phyloP scores from a whole-genome alignment of 2,113 vertebrate species.

The Coturnix japonica region DNA sequence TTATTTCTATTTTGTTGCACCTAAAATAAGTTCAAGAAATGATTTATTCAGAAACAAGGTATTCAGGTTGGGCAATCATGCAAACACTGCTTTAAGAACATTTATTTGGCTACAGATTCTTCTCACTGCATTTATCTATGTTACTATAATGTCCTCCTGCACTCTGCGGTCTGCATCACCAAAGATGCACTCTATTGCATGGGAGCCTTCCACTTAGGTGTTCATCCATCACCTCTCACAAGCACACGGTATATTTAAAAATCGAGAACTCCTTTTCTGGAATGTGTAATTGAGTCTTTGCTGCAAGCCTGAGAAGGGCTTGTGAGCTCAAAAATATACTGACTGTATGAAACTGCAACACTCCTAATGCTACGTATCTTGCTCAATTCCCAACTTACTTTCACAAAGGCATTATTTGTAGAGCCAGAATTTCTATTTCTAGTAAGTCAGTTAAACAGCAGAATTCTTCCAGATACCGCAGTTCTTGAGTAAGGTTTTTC shows the following conservation, averaged over 20 bases:
- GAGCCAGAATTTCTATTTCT: neutral
- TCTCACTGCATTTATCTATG: neutral
- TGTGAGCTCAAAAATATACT: conserved; percentile 25
- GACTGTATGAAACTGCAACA: neutral
- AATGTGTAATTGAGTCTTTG: conserved; percentile 23
- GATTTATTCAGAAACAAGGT: neutral
- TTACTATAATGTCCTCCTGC: neutral
- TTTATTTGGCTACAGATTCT: neutral
- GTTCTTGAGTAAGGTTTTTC: neutral
- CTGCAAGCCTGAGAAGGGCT: neutral
- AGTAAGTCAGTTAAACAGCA: neutral
- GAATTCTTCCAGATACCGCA: neutral
- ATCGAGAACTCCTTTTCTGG: conserved; percentile 12
- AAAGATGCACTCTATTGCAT: conserved; percentile 20
- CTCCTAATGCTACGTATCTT: neutral
- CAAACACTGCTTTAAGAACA: neutral
- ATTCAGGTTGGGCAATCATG: neutral
- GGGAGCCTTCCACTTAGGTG: conserved; percentile 22
- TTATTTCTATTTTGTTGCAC: neutral
- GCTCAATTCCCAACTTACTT: neutral
- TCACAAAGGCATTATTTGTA: conserved; percentile 6
- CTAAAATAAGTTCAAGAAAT: neutral
- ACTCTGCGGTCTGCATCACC: neutral
- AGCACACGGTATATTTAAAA: conserved; percentile 42
- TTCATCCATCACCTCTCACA: conserved; percentile 40